Evolutionary conservation across 2,113 vertebrate genomes (phyloP).

Genomic region (Bufo bufo): DNA sequence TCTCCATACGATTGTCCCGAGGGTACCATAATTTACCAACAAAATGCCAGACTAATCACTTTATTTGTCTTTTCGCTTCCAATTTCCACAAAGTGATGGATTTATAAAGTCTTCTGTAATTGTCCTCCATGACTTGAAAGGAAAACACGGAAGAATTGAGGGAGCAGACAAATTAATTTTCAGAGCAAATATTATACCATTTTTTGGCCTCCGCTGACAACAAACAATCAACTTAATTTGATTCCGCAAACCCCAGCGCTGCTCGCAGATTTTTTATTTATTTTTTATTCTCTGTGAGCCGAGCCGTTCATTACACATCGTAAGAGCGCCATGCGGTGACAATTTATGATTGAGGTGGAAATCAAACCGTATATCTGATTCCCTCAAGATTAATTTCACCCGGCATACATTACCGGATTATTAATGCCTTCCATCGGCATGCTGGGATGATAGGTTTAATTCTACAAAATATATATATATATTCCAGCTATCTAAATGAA

Average conservation of each 20-base stretch:
- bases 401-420: slow-evolving; percentile 69
- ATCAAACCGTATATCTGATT: slow-evolving; percentile 70
- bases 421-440: slow-evolving; percentile 72
- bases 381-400: slow-evolving; percentile 71
- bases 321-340: slow-evolving; percentile 68
- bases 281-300: slow-evolving; percentile 67
- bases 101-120: slow-evolving; percentile 57
- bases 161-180: slow-evolving; percentile 73
- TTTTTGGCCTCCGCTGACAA: slow-evolving; percentile 67
- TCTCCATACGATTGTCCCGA: too few relatives aligned
- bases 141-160: slow-evolving; percentile 61
- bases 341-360: slow-evolving; percentile 69
- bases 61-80: slow-evolving; percentile 58
- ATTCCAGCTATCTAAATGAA: slow-evolving; percentile 70
- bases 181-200: slow-evolving; percentile 68
- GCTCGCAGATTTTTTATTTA: slow-evolving; percentile 65
- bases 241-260: slow-evolving; percentile 73
- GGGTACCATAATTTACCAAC: slow-evolving; percentile 47
- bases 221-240: slow-evolving; percentile 75
- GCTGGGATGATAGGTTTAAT: slow-evolving; percentile 73
- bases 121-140: slow-evolving; percentile 59
- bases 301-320: slow-evolving; percentile 72
- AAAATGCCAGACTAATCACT: slow-evolving; percentile 54
- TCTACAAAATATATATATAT: slow-evolving; percentile 63
- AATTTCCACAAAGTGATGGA: slow-evolving; percentile 60